These are phyloP conservation scores for Rhea americana DNA, from an alignment of 2,113 vertebrate species.

Conservation along the genomic window DNA sequence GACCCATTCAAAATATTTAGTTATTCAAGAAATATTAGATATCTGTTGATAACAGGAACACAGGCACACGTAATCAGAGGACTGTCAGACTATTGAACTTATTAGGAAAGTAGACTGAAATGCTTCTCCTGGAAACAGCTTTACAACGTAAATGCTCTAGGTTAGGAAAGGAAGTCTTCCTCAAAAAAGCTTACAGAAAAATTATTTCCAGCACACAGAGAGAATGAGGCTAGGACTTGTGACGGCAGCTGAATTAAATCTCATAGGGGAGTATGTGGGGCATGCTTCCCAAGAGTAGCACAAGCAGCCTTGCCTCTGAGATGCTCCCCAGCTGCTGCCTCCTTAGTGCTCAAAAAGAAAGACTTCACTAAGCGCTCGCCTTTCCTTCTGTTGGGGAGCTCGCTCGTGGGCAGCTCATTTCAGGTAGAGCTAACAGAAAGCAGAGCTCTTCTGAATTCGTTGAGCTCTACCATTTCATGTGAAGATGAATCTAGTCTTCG, in stretches of 20 bases:
- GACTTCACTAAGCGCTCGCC: neutral
- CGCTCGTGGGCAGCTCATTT: neutral
- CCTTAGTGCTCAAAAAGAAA: neutral
- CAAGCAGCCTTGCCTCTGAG: neutral
- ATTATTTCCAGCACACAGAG: neutral
- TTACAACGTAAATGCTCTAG: neutral
- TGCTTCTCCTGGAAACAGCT: constrained; percentile 23
- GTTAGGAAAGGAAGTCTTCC: neutral
- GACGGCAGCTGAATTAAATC: neutral
- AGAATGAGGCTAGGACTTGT: neutral
- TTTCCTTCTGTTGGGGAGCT: constrained; percentile 21
- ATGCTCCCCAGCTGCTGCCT: neutral
- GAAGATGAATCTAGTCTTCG: neutral
- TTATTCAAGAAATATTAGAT: neutral
- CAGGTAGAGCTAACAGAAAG: neutral
- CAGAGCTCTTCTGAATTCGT: neutral
- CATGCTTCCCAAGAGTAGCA: neutral
- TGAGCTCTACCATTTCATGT: neutral
- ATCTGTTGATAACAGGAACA: neutral
- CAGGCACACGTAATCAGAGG: neutral
- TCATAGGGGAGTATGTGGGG: neutral
- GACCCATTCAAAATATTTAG: neutral
- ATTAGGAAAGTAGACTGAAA: neutral
- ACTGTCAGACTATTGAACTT: neutral
- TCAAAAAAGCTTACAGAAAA: neutral